Evolutionary conservation across 2,888 invertebrate species (phyloP).

Genomic region (Noctua comes): DNA sequence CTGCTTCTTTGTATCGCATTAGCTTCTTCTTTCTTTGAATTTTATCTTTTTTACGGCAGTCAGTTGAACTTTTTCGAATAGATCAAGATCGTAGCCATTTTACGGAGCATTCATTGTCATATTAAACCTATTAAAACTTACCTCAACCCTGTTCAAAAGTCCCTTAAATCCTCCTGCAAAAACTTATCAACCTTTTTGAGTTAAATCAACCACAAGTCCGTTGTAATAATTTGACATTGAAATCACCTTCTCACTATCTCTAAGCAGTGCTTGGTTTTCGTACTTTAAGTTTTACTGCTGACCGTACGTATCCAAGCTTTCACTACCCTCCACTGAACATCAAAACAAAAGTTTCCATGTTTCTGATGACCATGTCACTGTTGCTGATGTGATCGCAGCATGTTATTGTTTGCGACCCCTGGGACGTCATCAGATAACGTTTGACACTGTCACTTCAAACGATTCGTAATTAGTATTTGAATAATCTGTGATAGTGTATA

Average conservation of each 20-base stretch:
- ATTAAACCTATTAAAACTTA: background rate
- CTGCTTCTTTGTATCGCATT: background rate
- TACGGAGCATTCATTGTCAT: background rate
- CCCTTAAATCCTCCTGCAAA: background rate
- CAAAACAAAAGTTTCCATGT: slow-evolving; percentile 43
- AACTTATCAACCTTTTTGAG: background rate
- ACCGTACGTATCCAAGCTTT: background rate
- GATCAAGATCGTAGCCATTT: background rate
- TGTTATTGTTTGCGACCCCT: slow-evolving; percentile 36
- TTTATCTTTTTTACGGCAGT: no score
- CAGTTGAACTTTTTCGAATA: background rate
- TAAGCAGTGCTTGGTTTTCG: background rate
- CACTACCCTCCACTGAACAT: slow-evolving; percentile 16
- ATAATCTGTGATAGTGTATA: slow-evolving; percentile 24
- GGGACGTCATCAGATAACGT: slow-evolving; percentile 43
- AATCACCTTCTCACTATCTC: background rate
- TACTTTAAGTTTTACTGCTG: background rate
- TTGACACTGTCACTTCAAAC: slow-evolving; percentile 60
- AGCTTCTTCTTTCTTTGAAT: background rate
- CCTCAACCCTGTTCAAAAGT: background rate
- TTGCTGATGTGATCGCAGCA: slow-evolving; percentile 9
- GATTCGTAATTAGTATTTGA: slow-evolving; percentile 46
- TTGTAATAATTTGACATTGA: background rate
- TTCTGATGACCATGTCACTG: slow-evolving; percentile 16
- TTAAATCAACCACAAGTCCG: no score